Evolutionary conservation across 2,797 vertebrate species (phyloP), one percentile per base, ranked within the genome.

Genomic region (Acridotheres tristis): DNA sequence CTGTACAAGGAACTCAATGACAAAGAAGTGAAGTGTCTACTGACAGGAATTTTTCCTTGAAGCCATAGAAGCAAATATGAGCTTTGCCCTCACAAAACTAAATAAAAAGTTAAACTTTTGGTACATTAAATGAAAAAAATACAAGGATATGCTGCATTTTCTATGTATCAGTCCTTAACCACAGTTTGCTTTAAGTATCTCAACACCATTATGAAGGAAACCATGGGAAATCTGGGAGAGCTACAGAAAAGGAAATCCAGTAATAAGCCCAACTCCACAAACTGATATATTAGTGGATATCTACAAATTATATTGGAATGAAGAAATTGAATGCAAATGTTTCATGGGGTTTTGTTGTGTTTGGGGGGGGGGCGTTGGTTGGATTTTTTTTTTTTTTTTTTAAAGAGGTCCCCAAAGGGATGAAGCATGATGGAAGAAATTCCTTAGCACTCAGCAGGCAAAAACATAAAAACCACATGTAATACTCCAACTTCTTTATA

Each of bases 381-480:
- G 14, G n/a, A 15, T 7, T 22, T 63, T 50, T 62, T 51, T 36
- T 34, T 34, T 34, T 34, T 82, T 65, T 73, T 62, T 42, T 80
- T 63, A 21, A 51, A 50, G 8, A 51, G 62, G 29, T 72, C 34
- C 18, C 55, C 67, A 81, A 45, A 95, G 62, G 40, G 9, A 42
- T 88, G 27, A 88, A 74, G 26, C 45, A 66, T 45, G 25, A 84
- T 25, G 25, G 54, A 91, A 80, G 13, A 92, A 93, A 97, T 77
- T 90, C 42, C 57, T 88, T 84, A 93, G 77, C 71, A 59, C 18
- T 80, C 61, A 47, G 14, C 45, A 95, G 90, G 58, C 40, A 97
- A 78, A 84, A 94, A 85, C 80, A 93, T 53, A 90, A 93, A 95
- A 95, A 67, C 4, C 51, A 94, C 67, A 88, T 72, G 61, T 76